phyloP scores from a whole-genome alignment of 1,140 invertebrate species.

The Mamestra configurata region DNA sequence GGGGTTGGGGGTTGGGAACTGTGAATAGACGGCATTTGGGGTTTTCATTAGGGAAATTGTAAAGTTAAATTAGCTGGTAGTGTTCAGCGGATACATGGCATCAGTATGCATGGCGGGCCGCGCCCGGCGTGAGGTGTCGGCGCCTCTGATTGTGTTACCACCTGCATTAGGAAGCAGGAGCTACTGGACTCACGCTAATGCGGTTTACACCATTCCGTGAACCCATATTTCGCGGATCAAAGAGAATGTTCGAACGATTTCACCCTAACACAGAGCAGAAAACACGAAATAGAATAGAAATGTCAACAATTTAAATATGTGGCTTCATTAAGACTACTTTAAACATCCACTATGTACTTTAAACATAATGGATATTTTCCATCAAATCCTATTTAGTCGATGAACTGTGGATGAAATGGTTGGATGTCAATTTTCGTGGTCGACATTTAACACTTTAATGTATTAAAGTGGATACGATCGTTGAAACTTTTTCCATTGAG shows the following conservation, averaged over 20 bases:
- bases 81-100: slow-evolving; percentile 31
- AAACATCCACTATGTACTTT: not conserved
- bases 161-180: slow-evolving; percentile 37
- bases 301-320: not conserved
- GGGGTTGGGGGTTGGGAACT: slow-evolving; percentile 36
- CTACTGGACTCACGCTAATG: slow-evolving; percentile 4
- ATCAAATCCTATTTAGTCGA: not conserved
- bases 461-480: slow-evolving; percentile 21
- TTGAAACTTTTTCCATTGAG: slow-evolving; percentile 40
- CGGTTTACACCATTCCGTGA: not conserved
- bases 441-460: slow-evolving; percentile 19
- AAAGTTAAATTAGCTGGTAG: slow-evolving; percentile 62
- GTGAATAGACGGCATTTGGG: slow-evolving; percentile 56
- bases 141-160: slow-evolving; percentile 67
- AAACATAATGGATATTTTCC: not conserved
- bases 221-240: not conserved
- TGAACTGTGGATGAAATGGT: slow-evolving; percentile 12
- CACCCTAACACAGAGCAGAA: not conserved
- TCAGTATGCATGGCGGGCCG: slow-evolving; percentile 70
- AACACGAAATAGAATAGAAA: not conserved
- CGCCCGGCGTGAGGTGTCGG: slow-evolving; percentile 58
- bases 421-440: slow-evolving; percentile 4
- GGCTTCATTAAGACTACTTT: not conserved
- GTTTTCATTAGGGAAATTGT: slow-evolving; percentile 64
- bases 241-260: not conserved